Evolutionary conservation across 2,113 vertebrate species (phyloP).

Genomic region (Sceloporus tristichus): DNA sequence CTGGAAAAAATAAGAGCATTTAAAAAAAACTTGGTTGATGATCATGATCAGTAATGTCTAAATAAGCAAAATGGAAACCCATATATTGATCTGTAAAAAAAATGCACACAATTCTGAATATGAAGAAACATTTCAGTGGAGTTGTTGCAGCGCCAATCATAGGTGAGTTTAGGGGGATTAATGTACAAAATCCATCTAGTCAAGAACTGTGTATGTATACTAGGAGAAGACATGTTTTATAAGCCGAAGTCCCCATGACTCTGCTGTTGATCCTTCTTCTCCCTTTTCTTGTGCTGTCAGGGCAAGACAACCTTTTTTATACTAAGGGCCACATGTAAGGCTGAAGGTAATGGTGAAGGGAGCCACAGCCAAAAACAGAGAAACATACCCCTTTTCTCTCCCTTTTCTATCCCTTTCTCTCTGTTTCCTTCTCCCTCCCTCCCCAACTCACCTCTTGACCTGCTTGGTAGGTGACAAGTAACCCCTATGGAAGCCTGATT

Average conservation of each 20-base stretch:
- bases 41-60: background rate
- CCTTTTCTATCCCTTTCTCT: background rate
- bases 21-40: slow-evolving; percentile 2
- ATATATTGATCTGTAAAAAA: background rate
- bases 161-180: background rate
- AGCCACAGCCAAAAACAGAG: background rate
- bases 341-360: background rate
- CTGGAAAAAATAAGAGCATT: slow-evolving; percentile 12
- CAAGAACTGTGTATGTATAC: background rate
- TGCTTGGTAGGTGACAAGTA: too few species aligned
- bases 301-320: too few species aligned
- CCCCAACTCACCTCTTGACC: too few species aligned
- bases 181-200: background rate
- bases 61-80: rapidly evolving
- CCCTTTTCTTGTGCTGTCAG: too few species aligned
- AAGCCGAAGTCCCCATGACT: too few species aligned
- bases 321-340: background rate
- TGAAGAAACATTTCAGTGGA: rapidly evolving
- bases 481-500: too few species aligned
- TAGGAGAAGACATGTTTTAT: too few species aligned
- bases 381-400: too few species aligned
- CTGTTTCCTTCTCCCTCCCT: background rate
- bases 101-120: background rate
- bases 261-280: too few species aligned
- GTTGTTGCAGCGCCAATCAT: slow-evolving; percentile 1